Conservation (phyloP, 2,797 vertebrate species). For the Melopsittacus undulatus region DNA sequence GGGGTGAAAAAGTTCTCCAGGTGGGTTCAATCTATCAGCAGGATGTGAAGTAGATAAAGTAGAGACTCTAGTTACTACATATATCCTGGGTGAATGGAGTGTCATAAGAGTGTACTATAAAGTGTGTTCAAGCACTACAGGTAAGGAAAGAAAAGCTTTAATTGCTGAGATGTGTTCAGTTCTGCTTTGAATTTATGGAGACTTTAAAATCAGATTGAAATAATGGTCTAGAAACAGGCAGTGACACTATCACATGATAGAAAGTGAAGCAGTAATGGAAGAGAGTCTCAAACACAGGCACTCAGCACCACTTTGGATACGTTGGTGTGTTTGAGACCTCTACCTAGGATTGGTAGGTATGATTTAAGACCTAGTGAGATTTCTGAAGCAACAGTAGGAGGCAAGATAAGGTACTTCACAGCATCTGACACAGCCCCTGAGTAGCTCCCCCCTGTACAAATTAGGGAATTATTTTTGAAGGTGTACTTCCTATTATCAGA, state of each 20-base stretch:
- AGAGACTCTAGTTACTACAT: not conserved
- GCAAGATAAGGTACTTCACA: not conserved
- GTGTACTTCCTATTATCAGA: not conserved
- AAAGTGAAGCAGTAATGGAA: not conserved
- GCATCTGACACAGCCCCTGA: not conserved
- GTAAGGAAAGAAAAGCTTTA: not conserved
- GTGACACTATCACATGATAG: not conserved
- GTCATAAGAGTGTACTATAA: not conserved
- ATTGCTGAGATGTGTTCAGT: not conserved
- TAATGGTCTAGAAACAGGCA: not conserved
- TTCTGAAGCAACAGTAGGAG: not conserved
- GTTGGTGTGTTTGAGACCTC: not conserved
- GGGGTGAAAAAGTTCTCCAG: not conserved
- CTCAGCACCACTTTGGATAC: not conserved
- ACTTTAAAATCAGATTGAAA: not conserved
- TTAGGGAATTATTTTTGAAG: not conserved
- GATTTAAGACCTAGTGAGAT: not conserved
- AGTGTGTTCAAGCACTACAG: not conserved
- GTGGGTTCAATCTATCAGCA: not conserved
- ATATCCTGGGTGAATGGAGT: not conserved
- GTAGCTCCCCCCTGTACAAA: not conserved
- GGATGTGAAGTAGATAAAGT: not conserved
- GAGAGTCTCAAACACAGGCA: not conserved
- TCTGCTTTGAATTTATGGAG: not conserved
- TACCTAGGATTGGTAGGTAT: not conserved